Evolutionary conservation across 2,113 vertebrate genomes (phyloP).

Genomic region (Elephas maximus): DNA sequence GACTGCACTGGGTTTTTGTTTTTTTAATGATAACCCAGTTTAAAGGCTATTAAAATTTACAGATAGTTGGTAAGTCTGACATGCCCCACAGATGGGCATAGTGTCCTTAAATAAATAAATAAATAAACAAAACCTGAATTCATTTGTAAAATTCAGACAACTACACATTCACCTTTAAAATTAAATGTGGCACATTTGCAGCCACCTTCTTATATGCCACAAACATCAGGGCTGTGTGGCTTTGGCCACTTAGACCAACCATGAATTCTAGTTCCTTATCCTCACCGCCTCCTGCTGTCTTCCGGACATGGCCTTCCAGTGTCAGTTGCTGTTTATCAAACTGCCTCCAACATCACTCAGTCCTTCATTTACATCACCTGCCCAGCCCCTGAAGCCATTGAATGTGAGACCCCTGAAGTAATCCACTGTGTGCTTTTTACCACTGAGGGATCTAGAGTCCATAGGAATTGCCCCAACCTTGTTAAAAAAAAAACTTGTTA

Average conservation of each 20-base stretch:
- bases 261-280: neutral
- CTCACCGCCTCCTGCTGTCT: neutral
- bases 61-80: neutral
- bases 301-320: neutral
- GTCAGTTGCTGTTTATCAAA: neutral
- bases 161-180: slow-evolving; percentile 37
- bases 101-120: neutral
- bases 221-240: neutral
- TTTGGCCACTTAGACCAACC: neutral
- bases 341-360: neutral
- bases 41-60: neutral
- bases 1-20: too few species aligned
- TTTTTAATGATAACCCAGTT: neutral
- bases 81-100: neutral
- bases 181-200: neutral
- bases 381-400: neutral
- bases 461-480: neutral
- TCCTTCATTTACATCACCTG: neutral
- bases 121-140: slow-evolving; percentile 29
- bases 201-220: neutral
- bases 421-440: neutral
- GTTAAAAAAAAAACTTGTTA: neutral
- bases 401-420: neutral
- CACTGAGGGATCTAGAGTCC: neutral
- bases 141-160: slow-evolving; percentile 24